Evolutionary conservation across 1,140 invertebrate species (phyloP), one percentile per base, ranked within the genome.

Genomic region (Rhopalosiphum padi): DNA sequence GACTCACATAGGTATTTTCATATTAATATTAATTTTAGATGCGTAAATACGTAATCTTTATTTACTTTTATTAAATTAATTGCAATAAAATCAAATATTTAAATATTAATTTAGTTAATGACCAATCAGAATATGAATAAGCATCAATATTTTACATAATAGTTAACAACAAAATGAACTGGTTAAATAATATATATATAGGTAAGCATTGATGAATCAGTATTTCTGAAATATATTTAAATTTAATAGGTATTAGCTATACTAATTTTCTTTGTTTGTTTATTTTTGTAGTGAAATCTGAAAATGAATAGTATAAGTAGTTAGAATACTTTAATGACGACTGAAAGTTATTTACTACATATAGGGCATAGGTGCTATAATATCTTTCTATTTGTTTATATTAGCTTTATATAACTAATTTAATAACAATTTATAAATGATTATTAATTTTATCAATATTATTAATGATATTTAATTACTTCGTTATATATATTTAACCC

Each of bases 401-500:
- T 51, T 51, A 51, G 15, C 15, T 51, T 51, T 51, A 51, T 51
- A 18, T 51, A 51, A 51, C 15, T 21, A 15, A 51, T 51, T 51
- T 21, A 51, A 21, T 51, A 51, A 21, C 48, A 18, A 18, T 51
- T 18, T 51, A 51, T 51, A 77, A n/a, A 77, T 77, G 18, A 77
- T 77, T 77, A 77, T n/a, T 77, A 77, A n/a, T 77, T 77, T n/a
- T 77, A 77, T 77, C 30, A 77, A 77, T 77, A n/a, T n/a, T 77
- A 77, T 35, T n/a, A 2, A 77, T 77, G 15, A n/a, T 77, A 77
- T 77, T n/a, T 77, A 77, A 77, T n/a, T 77, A 18, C 60, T 77
- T 77, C n/a, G n/a, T 77, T 77, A 77, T 2, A 1, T 18, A 77
- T 77, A n/a, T 77, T 77, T n/a, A 18, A 77, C 60, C 30, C 4